Conservation (phyloP, 2,113 vertebrate genomes). For the Mirza zaza region DNA sequence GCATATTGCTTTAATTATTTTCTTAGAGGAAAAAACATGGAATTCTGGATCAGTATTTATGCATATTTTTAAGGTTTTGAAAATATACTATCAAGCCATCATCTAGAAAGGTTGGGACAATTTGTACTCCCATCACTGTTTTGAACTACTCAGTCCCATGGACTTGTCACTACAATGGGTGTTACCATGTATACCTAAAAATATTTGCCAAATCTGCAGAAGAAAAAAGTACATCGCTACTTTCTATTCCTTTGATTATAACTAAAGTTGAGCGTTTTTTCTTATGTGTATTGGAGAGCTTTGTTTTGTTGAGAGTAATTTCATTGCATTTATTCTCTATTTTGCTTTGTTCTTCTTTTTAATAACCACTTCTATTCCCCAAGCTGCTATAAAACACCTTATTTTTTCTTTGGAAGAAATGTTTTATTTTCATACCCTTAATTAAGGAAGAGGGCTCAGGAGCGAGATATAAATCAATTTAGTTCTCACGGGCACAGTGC, state of each 20-base stretch:
- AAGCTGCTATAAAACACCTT: constrained; percentile 2
- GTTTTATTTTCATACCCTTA: constrained; percentile 40
- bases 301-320: constrained; percentile 30
- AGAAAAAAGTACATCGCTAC: not conserved
- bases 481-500: not conserved
- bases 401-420: not conserved
- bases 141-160: not conserved
- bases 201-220: not conserved
- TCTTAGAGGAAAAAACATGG: not conserved
- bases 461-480: not conserved
- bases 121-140: too few relatives aligned
- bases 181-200: not conserved
- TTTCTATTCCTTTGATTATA: not conserved
- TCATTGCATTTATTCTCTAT: not conserved
- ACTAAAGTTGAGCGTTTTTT: not conserved
- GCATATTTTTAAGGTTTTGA: not conserved
- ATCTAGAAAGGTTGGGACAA: not conserved
- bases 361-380: constrained; percentile 38
- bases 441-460: constrained; percentile 43
- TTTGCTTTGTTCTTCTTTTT: constrained; percentile 45
- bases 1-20: not conserved
- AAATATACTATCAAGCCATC: not conserved
- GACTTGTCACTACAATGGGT: too few relatives aligned
- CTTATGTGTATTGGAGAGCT: not conserved
- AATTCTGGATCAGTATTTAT: not conserved